A percentile compares a stretch with the other conserved stretches of the same genome.
These are phyloP conservation scores for Adelphocoris suturalis DNA, from an alignment of 2,888 invertebrate genomes.

Conservation along the genomic window DNA sequence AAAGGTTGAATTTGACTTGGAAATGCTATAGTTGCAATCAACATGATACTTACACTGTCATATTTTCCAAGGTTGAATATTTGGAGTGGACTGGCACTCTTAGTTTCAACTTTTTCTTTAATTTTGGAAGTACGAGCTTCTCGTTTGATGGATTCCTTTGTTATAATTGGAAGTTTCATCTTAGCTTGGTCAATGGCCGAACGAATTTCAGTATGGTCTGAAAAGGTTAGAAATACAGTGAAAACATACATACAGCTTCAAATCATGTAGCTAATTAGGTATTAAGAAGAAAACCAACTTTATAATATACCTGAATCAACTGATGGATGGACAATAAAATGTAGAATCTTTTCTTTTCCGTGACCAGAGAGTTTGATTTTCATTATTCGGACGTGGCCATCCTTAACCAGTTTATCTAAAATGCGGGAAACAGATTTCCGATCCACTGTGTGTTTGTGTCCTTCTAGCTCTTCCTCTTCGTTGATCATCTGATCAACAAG, in stretches of 20 bases:
- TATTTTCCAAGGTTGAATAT: slow-evolving; percentile 63
- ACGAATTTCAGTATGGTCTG: slow-evolving; percentile 80
- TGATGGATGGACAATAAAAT: slow-evolving; percentile 81
- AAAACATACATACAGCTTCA: background rate
- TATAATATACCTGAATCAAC: slow-evolving; percentile 77
- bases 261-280: no score
- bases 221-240: slow-evolving; percentile 72
- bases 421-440: slow-evolving; percentile 84
- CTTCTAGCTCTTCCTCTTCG: slow-evolving; percentile 81
- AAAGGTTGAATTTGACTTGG: no score
- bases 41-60: slow-evolving; percentile 58
- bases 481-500: slow-evolving; percentile 79
- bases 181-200: slow-evolving; percentile 84
- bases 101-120: background rate
- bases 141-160: slow-evolving; percentile 73
- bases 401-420: slow-evolving; percentile 81
- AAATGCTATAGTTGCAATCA: no score
- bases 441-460: slow-evolving; percentile 82
- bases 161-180: slow-evolving; percentile 80
- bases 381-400: slow-evolving; percentile 82
- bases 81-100: background rate
- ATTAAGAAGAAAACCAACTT: background rate
- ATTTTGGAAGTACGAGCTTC: background rate
- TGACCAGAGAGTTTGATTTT: slow-evolving; percentile 79
- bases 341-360: slow-evolving; percentile 79